Percentiles rank a stretch among this genome's conserved stretches.
Evolutionary conservation across 2,113 vertebrate genomes (phyloP).

Genomic region (Mixornis gularis): DNA sequence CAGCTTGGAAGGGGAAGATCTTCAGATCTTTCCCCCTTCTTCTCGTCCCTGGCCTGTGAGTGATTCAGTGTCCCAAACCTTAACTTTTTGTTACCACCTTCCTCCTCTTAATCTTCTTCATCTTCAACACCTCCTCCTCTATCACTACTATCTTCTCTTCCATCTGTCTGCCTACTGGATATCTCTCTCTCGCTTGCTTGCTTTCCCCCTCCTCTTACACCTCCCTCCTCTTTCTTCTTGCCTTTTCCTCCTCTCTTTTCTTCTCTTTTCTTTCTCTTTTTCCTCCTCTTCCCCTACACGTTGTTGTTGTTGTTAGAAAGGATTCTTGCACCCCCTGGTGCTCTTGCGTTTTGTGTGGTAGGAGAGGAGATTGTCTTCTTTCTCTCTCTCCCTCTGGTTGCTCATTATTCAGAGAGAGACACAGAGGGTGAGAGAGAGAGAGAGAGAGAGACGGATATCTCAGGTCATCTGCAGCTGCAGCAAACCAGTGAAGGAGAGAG

Average conservation of each 20-base stretch:
- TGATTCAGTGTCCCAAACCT: slow-evolving; percentile 74
- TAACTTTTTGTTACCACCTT: slow-evolving; percentile 79
- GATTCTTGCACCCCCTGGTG: slow-evolving; percentile 99
- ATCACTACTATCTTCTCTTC: slow-evolving; percentile 66
- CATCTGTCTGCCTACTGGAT: slow-evolving; percentile 51
- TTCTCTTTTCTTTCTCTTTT: slow-evolving; percentile 40
- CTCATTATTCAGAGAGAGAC: slow-evolving; percentile 99
- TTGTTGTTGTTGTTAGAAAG: slow-evolving; percentile 81
- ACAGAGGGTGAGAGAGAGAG: slow-evolving; percentile 84
- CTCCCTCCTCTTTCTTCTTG: slow-evolving; percentile 50
- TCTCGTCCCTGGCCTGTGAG: slow-evolving; percentile 72
- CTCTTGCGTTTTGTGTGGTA: slow-evolving; percentile 93
- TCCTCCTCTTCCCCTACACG: slow-evolving; percentile 64
- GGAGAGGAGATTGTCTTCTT: slow-evolving; percentile 94
- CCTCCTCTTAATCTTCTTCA: slow-evolving; percentile 65
- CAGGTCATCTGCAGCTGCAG: slow-evolving; percentile 98
- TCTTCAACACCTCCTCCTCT: slow-evolving; percentile 69
- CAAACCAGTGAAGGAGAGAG: slow-evolving; percentile 81
- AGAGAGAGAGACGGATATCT: slow-evolving; percentile 98
- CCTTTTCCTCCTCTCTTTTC: slow-evolving; percentile 47
- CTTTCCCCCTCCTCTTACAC: slow-evolving; percentile 45
- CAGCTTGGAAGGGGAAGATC: slow-evolving; percentile 66
- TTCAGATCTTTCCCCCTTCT: slow-evolving; percentile 60
- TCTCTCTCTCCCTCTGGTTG: slow-evolving; percentile 97
- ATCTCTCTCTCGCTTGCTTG: slow-evolving; percentile 35